Evolutionary conservation across 2,797 vertebrate species (phyloP).

Genomic region (Pangasius macronema): DNA sequence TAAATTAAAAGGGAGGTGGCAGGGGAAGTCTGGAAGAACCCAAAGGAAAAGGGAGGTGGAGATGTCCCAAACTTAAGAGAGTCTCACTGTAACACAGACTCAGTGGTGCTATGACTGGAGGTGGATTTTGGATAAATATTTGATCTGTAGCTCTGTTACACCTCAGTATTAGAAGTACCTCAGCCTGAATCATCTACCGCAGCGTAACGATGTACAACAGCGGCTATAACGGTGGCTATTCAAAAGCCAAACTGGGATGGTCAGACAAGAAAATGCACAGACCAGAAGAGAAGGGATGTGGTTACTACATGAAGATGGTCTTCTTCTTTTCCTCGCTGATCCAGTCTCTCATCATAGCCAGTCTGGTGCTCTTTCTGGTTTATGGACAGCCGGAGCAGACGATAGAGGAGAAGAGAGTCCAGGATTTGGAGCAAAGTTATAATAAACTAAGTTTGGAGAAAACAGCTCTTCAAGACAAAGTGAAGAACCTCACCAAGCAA

Average conservation of each 20-base stretch:
- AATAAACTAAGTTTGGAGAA: slow-evolving; percentile 69
- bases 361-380: slow-evolving; percentile 92
- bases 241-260: slow-evolving; percentile 67
- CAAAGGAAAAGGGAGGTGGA: slow-evolving; percentile 38
- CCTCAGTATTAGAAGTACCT: not conserved
- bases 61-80: slow-evolving; percentile 36
- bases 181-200: not conserved
- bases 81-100: not conserved
- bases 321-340: slow-evolving; percentile 94
- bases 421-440: slow-evolving; percentile 73
- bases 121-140: not conserved
- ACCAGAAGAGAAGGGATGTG: slow-evolving; percentile 77
- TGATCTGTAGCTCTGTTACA: not conserved
- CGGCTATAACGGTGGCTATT: slow-evolving; percentile 68
- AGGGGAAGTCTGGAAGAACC: slow-evolving; percentile 6
- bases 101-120: not conserved
- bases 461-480: slow-evolving; percentile 58
- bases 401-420: slow-evolving; percentile 68
- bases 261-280: slow-evolving; percentile 66
- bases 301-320: slow-evolving; percentile 87
- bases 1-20: slow-evolving; percentile 20
- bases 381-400: slow-evolving; percentile 83
- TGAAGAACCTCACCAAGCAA: slow-evolving; percentile 72
- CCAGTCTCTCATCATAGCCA: slow-evolving; percentile 91
- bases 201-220: slow-evolving; percentile 70